Evolutionary conservation across 1,140 invertebrate species (phyloP), one percentile per base, ranked within the genome.

Genomic region (Limonius californicus): DNA sequence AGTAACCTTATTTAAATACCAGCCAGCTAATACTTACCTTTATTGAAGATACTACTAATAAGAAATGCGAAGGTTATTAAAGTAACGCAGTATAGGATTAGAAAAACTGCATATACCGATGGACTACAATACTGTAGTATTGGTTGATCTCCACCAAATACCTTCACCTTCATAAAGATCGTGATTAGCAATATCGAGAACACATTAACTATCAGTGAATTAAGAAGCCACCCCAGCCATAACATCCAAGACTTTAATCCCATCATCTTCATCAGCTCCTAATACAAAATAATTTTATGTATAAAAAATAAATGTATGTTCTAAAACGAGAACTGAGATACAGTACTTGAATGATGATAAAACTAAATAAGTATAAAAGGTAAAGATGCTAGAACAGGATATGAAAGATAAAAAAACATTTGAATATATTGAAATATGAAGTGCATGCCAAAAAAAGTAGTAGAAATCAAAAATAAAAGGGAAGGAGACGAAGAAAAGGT

Each of bases 241-340:
- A 87, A 79, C 56, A 87, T 73, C 80, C 82, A 87, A 53, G 80
- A 80, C 59, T 79, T 79, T 43, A 88, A 67, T 6, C 87, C 87
- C 80, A 86, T 86, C 77, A 88, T 86, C 76, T 86, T 87, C 85
- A 87, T 85, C 3, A 86, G 79, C 76, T 88, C 87, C 84, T 87
- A 27, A 27, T n/a, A n/a, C n/a, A n/a, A n/a, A n/a, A n/a, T n/a
- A n/a, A n/a, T n/a, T n/a, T n/a, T n/a, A n/a, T n/a, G n/a, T n/a
- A n/a, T n/a, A n/a, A n/a, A n/a, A n/a, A n/a, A n/a, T n/a, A n/a
- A n/a, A n/a, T n/a, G n/a, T n/a, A n/a, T n/a, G n/a, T n/a, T n/a
- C n/a, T n/a, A n/a, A n/a, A n/a, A n/a, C n/a, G n/a, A n/a, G n/a
- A n/a, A n/a, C n/a, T n/a, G n/a, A n/a, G n/a, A n/a, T n/a, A n/a